Conservation (phyloP, 2,888 invertebrate species). For the Drosophila percnosoma region DNA sequence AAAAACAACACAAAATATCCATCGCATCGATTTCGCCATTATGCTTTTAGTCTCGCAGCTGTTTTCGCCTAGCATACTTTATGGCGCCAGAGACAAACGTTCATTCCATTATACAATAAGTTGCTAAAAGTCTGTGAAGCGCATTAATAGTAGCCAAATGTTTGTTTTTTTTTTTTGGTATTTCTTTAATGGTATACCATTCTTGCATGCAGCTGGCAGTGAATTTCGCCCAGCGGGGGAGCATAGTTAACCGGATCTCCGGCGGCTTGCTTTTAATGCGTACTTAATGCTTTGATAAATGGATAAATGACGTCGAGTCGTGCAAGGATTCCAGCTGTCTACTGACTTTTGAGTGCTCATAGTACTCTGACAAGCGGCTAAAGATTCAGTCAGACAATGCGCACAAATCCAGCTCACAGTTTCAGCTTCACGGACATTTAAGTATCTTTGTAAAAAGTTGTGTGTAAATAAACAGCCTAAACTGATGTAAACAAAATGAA, state of each 20-base stretch:
- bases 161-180: background rate
- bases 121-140: constrained; percentile 7
- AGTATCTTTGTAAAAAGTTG: background rate
- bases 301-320: constrained; percentile 10
- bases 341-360: constrained; percentile 2
- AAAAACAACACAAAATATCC: constrained; percentile 7
- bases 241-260: constrained; percentile 33
- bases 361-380: constrained; percentile 45
- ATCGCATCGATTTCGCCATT: constrained; percentile 16
- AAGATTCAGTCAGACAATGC: constrained; percentile 22
- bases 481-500: background rate
- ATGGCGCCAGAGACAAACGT: constrained; percentile 2
- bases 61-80: constrained; percentile 7
- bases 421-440: background rate
- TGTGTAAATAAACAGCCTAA: background rate
- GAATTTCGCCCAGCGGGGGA: constrained; percentile 18
- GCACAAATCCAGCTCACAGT: constrained; percentile 7
- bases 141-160: constrained; percentile 26
- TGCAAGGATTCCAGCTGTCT: background rate
- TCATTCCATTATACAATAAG: constrained; percentile 25
- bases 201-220: constrained; percentile 18
- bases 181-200: constrained; percentile 3
- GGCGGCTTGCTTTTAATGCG: constrained; percentile 36
- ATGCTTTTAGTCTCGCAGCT: background rate
- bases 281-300: constrained; percentile 48